phyloP scores from a whole-genome alignment of 2,797 vertebrate species.

The Morus bassanus region DNA sequence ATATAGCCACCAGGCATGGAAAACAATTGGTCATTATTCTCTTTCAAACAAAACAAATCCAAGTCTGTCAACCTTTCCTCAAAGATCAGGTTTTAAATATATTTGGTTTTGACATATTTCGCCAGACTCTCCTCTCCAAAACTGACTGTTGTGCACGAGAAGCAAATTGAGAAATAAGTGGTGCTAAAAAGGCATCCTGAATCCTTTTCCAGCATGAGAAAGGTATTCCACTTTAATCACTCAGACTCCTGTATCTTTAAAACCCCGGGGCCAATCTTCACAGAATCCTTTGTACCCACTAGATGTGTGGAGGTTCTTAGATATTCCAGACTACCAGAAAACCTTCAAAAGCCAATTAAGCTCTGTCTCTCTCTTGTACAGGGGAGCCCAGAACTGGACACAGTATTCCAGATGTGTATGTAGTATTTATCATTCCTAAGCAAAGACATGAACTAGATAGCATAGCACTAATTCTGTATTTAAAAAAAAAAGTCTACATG shows the following conservation, averaged over 20 bases:
- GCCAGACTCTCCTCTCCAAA: not conserved
- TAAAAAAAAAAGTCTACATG: rapidly evolving
- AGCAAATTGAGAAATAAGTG: not conserved
- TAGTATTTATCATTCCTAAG: not conserved
- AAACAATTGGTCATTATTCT: not conserved
- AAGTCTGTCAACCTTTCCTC: not conserved
- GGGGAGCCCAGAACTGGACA: not conserved
- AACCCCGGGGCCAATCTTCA: not conserved
- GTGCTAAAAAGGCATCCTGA: not conserved
- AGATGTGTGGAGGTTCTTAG: not conserved
- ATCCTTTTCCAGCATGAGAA: not conserved
- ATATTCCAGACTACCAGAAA: not conserved
- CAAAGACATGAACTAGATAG: not conserved
- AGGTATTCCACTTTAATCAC: not conserved
- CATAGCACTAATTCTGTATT: not conserved
- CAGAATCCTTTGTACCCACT: not conserved
- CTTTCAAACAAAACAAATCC: not conserved
- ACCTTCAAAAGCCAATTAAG: not conserved
- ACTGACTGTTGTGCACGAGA: not conserved
- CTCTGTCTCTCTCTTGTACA: not conserved
- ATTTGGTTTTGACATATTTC: not conserved
- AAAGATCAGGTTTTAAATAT: not conserved
- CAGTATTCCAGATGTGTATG: not conserved
- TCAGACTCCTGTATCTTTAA: not conserved
- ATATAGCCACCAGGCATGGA: not conserved